phyloP scores from a whole-genome alignment of 1,140 invertebrate genomes.

The Cyclina sinensis region DNA sequence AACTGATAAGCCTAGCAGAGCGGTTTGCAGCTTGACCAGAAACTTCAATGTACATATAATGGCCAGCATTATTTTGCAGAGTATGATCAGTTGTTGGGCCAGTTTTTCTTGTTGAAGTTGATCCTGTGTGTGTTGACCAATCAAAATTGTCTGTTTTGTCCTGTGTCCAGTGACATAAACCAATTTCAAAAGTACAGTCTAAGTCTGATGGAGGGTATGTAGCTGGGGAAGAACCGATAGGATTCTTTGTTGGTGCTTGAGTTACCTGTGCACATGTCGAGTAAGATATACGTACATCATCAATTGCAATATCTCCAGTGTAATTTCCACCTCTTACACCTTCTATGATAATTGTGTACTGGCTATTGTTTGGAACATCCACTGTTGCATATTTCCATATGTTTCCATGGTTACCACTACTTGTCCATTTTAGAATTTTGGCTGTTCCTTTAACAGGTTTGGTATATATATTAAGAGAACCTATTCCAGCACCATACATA shows the following conservation, averaged over 20 bases:
- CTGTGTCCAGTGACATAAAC: slow-evolving; percentile 81
- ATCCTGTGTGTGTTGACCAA: slow-evolving; percentile 80
- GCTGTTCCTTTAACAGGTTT: slow-evolving; percentile 69
- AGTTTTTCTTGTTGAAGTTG: slow-evolving; percentile 75
- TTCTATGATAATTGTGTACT: slow-evolving; percentile 89
- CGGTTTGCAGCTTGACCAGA: slow-evolving; percentile 87
- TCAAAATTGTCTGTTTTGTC: slow-evolving; percentile 81
- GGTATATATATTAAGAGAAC: slow-evolving; percentile 84
- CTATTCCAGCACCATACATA: slow-evolving; percentile 84
- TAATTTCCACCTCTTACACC: slow-evolving; percentile 89
- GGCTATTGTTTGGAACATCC: slow-evolving; percentile 25
- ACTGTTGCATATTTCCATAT: slow-evolving; percentile 77
- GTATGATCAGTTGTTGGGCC: slow-evolving; percentile 84
- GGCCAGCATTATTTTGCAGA: slow-evolving; percentile 74
- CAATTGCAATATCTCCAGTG: slow-evolving; percentile 92
- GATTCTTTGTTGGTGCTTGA: slow-evolving; percentile 67
- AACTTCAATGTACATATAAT: slow-evolving; percentile 79
- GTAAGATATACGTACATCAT: slow-evolving; percentile 89
- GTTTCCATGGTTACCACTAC: slow-evolving; percentile 81
- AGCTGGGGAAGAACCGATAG: slow-evolving; percentile 64
- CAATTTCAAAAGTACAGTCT: slow-evolving; percentile 84
- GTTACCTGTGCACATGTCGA: slow-evolving; percentile 86
- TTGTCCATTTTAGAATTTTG: slow-evolving; percentile 72
- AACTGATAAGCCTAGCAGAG: slow-evolving; percentile 90
- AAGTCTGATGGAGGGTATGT: slow-evolving; percentile 75